These are phyloP conservation scores for Myotis davidii DNA, from an alignment of 2,113 vertebrate species.

Conservation along the genomic window DNA sequence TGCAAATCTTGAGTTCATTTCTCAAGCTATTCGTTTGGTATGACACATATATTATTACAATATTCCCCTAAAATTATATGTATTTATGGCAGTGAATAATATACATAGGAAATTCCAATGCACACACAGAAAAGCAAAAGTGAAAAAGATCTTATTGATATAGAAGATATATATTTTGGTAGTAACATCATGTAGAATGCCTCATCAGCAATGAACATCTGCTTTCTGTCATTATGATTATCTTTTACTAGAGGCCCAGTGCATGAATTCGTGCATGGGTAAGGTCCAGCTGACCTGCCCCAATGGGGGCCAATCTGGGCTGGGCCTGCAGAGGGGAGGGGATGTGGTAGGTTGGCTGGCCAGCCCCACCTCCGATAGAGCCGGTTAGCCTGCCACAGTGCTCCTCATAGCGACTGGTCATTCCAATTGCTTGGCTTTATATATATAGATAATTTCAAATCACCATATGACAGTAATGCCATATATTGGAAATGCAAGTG, in stretches of 20 bases:
- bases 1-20: slow-evolving; percentile 45
- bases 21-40: background rate
- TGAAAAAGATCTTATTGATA: background rate
- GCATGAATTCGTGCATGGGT: too few species aligned
- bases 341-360: too few species aligned
- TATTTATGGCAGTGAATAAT: slow-evolving; percentile 55
- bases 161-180: slow-evolving; percentile 27
- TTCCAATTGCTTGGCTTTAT: too few species aligned
- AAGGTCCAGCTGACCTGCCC: too few species aligned
- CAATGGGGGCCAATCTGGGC: too few species aligned
- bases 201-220: slow-evolving; percentile 49
- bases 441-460: slow-evolving; percentile 30
- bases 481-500: background rate
- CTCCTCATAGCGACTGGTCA: too few species aligned
- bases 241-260: background rate
- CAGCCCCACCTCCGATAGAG: too few species aligned
- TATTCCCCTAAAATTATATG: slow-evolving; percentile 37
- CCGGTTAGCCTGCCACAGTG: too few species aligned
- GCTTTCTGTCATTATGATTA: slow-evolving; percentile 41
- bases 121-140: slow-evolving; percentile 13
- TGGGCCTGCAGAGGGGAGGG: too few species aligned
- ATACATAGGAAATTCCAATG: background rate
- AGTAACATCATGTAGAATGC: slow-evolving; percentile 12
- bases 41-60: slow-evolving; percentile 27
- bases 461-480: background rate